Conservation (phyloP, 2,888 invertebrate genomes). For the Leptinotarsa juncta region DNA sequence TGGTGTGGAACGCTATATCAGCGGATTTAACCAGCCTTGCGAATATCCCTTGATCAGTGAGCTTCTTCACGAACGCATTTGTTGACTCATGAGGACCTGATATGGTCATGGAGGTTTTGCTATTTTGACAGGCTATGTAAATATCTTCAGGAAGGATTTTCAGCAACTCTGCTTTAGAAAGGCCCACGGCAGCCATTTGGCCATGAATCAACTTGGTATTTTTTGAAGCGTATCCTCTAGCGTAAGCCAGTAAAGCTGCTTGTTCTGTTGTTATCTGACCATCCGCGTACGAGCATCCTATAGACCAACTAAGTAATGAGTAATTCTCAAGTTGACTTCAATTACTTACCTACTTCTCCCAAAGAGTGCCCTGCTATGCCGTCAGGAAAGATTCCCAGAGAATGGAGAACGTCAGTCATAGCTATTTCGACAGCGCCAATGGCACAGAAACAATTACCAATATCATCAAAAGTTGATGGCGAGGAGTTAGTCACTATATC, state of each 20-base stretch:
- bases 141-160: slow-evolving; percentile 79
- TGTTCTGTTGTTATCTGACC: slow-evolving; percentile 73
- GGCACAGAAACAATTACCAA: slow-evolving; percentile 70
- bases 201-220: slow-evolving; percentile 54
- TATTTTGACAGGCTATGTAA: slow-evolving; percentile 90
- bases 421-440: slow-evolving; percentile 77
- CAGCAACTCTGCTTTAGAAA: slow-evolving; percentile 57
- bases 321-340: not conserved
- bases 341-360: slow-evolving; percentile 76
- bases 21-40: slow-evolving; percentile 83
- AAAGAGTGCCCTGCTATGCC: slow-evolving; percentile 95
- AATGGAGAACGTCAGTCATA: slow-evolving; percentile 83
- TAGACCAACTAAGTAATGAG: not conserved
- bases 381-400: slow-evolving; percentile 82
- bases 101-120: slow-evolving; percentile 87
- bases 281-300: slow-evolving; percentile 74
- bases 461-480: slow-evolving; percentile 66
- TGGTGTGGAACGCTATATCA: slow-evolving; percentile 87
- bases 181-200: slow-evolving; percentile 78
- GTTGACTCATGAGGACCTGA: slow-evolving; percentile 84
- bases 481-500: slow-evolving; percentile 67
- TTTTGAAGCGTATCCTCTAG: slow-evolving; percentile 67
- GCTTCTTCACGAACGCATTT: slow-evolving; percentile 73
- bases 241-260: slow-evolving; percentile 71
- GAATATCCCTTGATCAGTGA: slow-evolving; percentile 77